Base-by-base conservation (phyloP, 1,140 invertebrate species). In the Ditylenchus dipsaci region DNA sequence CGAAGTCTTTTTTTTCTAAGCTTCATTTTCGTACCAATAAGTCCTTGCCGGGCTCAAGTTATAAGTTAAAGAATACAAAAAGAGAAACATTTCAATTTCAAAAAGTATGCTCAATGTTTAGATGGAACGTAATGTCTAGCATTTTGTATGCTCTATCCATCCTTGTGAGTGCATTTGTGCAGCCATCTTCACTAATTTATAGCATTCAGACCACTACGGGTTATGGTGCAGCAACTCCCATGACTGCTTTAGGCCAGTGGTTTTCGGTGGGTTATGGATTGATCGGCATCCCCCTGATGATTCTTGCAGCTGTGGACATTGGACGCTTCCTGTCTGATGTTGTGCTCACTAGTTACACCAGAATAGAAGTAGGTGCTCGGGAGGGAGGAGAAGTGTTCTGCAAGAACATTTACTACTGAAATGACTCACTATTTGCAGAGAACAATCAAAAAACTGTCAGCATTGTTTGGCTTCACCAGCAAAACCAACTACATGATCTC, bases 191-290 rank as follows among this genome's bases (percentile, higher is more conserved):
- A n/a, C n/a, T n/a, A n/a, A n/a, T n/a, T n/a, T n/a, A n/a, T n/a
- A n/a, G n/a, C n/a, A n/a, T n/a, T 19, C 79, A 23, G 83, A 86
- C 85, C 13, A 85, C 85, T 13, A 86, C 86, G 45, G 85, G 85
- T 33, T 86, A 86, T 69, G 85, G 84, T 15, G 82, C 85, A 65
- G 83, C 84, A 21, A 81, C 84, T 15, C 85, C 85, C 23, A 84
- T 83, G 59, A 86, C 85, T 11, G 63, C 76, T 43, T 66, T 72
- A 21, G 85, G 85, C 38, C 78, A 84, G 26, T 75, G 84, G 19
- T 77, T 85, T 9, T 84, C 84, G 13, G 85, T 86, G 15, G 76
- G 84, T 33, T 86, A 86, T 72, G 85, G 85, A 1, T 68, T 86
- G 5, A 72, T 85, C 33, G 85, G 85, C 15, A 86, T 86, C 72